phyloP scores from a whole-genome alignment of 2,113 vertebrate species.

The Pseudolaguvia tuberculata region DNA sequence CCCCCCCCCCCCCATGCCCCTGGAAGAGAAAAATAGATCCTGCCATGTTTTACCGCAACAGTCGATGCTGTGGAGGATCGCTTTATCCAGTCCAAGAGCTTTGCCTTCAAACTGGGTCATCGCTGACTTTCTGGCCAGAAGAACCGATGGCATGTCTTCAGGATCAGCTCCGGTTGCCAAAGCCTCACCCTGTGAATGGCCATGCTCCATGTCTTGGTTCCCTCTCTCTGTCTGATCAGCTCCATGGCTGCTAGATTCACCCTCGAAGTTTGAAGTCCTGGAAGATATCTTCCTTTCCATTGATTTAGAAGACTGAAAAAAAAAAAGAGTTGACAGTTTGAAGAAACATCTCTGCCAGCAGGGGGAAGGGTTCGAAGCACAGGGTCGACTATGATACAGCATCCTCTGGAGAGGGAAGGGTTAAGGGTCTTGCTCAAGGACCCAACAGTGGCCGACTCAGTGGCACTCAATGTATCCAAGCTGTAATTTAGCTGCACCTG shows the following conservation, averaged over 20 bases:
- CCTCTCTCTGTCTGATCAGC: slow-evolving; percentile 75
- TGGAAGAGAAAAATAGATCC: too few species aligned
- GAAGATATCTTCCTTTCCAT: slow-evolving; percentile 81
- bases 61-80: slow-evolving; percentile 95
- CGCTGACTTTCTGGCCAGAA: slow-evolving; percentile 87
- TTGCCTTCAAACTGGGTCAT: slow-evolving; percentile 94
- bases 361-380: too few species aligned
- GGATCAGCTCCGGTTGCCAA: slow-evolving; percentile 78
- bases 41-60: slow-evolving; percentile 79
- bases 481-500: background rate
- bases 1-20: too few species aligned
- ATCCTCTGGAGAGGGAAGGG: too few species aligned
- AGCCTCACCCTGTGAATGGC: slow-evolving; percentile 77
- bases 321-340: too few species aligned
- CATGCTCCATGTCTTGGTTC: slow-evolving; percentile 79
- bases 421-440: too few species aligned
- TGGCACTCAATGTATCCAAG: too few species aligned
- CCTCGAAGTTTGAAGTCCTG: slow-evolving; percentile 79
- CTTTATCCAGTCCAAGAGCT: slow-evolving; percentile 93
- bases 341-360: too few species aligned
- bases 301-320: slow-evolving; percentile 83
- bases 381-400: too few species aligned
- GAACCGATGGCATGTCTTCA: slow-evolving; percentile 81
- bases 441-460: too few species aligned
- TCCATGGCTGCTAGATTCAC: slow-evolving; percentile 77